These are phyloP conservation scores for Drosophila chauvacae DNA, from an alignment of 1,140 invertebrate species.

Conservation along the genomic window DNA sequence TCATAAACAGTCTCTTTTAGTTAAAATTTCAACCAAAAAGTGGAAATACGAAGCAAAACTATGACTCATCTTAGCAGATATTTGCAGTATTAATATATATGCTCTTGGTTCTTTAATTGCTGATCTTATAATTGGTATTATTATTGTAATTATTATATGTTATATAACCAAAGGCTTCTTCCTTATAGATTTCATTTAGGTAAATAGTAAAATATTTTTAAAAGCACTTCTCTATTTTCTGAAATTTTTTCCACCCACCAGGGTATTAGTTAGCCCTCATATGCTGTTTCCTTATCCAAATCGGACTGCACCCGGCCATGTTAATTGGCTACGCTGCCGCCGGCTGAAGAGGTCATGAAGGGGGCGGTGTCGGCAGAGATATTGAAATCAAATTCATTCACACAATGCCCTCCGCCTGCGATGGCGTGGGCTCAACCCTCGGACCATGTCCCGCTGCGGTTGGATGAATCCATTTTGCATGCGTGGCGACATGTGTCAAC, in stretches of 20 bases:
- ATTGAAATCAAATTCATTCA: slow-evolving; percentile 65
- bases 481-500: slow-evolving; percentile 81
- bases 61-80: neutral
- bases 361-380: slow-evolving; percentile 23
- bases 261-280: neutral
- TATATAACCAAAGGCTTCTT: neutral
- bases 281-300: slow-evolving; percentile 29
- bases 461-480: slow-evolving; percentile 79
- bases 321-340: slow-evolving; percentile 61
- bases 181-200: too few species aligned
- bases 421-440: slow-evolving; percentile 26
- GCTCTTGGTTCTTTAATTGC: neutral
- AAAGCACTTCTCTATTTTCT: neutral
- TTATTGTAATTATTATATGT: neutral
- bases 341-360: slow-evolving; percentile 6
- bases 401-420: slow-evolving; percentile 31
- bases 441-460: slow-evolving; percentile 51
- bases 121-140: too few species aligned
- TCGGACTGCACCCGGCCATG: slow-evolving; percentile 31
- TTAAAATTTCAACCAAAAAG: neutral
- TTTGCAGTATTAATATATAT: neutral
- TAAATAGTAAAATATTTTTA: neutral
- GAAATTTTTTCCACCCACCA: neutral
- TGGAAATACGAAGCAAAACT: neutral
- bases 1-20: neutral